Evolutionary conservation across 1,140 invertebrate species (phyloP).

Genomic region (Heliconius nattereri): DNA sequence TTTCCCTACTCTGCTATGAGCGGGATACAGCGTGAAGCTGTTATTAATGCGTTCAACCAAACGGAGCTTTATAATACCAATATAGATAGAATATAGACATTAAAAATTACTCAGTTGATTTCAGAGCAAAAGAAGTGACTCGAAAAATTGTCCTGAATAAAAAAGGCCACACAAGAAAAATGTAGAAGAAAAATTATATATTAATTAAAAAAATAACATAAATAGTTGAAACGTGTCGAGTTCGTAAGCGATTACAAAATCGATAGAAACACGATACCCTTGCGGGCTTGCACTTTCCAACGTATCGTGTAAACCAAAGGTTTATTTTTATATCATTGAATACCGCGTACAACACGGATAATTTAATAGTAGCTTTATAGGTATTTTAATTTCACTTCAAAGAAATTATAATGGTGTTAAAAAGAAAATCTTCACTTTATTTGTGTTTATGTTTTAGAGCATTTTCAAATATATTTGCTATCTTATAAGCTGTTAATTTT

Average conservation of each 20-base stretch:
- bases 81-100: too few species aligned
- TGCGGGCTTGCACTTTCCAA: constrained; percentile 26
- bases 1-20: too few species aligned
- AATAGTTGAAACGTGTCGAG: background rate
- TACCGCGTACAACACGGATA: constrained; percentile 9
- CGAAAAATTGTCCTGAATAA: background rate
- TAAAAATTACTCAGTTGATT: background rate
- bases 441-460: background rate
- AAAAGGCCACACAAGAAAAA: background rate
- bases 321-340: constrained; percentile 27
- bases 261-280: constrained; percentile 19
- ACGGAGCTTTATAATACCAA: too few species aligned
- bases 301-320: constrained; percentile 30
- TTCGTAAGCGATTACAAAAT: constrained; percentile 22
- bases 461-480: background rate
- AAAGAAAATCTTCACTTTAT: background rate
- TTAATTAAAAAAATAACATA: background rate
- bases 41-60: too few species aligned
- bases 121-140: background rate
- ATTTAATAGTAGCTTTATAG: background rate
- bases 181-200: background rate
- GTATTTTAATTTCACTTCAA: constrained; percentile 15
- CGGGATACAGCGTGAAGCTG: too few species aligned
- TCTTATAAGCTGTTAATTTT: too few species aligned
- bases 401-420: background rate